Conservation (phyloP, 2,113 vertebrate species). For the Perccottus glenii region DNA sequence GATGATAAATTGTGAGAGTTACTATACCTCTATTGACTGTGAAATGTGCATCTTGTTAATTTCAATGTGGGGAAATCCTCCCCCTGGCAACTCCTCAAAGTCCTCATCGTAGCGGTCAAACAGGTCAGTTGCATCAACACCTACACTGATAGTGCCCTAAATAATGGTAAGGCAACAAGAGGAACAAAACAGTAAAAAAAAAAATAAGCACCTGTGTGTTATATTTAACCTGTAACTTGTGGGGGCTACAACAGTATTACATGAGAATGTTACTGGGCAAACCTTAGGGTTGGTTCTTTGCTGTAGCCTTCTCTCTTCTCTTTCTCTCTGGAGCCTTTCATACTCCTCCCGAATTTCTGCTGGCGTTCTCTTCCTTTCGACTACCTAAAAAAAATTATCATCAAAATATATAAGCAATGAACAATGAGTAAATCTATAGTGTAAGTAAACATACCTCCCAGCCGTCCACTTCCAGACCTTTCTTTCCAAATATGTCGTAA, state of each 20-base stretch:
- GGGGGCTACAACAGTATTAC: no score
- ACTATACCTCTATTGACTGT: slow-evolving; percentile 93
- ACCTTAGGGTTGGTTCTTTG: slow-evolving; percentile 98
- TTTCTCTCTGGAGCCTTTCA: slow-evolving; percentile 90
- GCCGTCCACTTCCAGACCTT: slow-evolving; percentile 97
- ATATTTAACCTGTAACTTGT: no score
- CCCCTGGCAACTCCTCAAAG: slow-evolving; percentile 90
- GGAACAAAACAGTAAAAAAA: slow-evolving; percentile 4
- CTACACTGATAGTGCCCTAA: slow-evolving; percentile 96
- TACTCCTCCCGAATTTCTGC: slow-evolving; percentile 96
- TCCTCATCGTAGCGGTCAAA: slow-evolving; percentile 97
- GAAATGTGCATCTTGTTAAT: slow-evolving; percentile 99
- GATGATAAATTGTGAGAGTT: slow-evolving; percentile 82
- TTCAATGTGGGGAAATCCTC: slow-evolving; percentile 92
- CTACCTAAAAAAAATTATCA: slow-evolving; percentile 79
- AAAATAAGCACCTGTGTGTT: background rate
- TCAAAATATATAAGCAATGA: background rate
- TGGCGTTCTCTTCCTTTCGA: slow-evolving; percentile 92
- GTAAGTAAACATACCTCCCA: slow-evolving; percentile 89
- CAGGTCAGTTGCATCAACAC: slow-evolving; percentile 95
- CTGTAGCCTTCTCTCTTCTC: slow-evolving; percentile 92
- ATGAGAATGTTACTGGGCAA: slow-evolving; percentile 1
- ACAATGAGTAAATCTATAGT: background rate
- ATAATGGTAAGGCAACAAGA: slow-evolving; percentile 16
- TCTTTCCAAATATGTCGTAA: slow-evolving; percentile 97